Base-by-base conservation (phyloP, 1,140 invertebrate genomes). In the Chrysopa pallens region DNA sequence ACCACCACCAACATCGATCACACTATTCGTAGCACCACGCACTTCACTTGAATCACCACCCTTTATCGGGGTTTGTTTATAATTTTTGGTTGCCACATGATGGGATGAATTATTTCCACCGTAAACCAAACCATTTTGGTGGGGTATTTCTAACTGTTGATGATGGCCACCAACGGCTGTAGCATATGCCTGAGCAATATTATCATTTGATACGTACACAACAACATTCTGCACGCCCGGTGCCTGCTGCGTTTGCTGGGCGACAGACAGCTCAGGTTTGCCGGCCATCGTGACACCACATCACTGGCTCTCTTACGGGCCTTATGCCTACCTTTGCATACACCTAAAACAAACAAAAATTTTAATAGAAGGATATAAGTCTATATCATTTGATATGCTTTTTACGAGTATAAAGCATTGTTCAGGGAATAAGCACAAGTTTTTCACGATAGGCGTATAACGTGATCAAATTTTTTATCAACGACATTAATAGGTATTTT, bases 161-260 rank as follows among this genome's bases (percentile, higher is more conserved):
- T 50, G 47, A 40, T 60, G 56, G 40, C 55, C 54, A 40, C 54
- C 55, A 13, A 62, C 56, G 31, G 31, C 31, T 9, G 31, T 33
- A 27, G 60, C 52, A 50, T 61, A 57, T 33, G 57, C 54, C 47
- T 60, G 57, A 31, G 55, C 58, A 47, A 63, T 60, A 51, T 62
- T 61, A 46, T 62, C 62, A 50, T 60, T 60, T 6, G 62, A 65
- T 37, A 65, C 61, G 47, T 63, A 65, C 29, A 65, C 62, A 56
- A 65, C 56, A 45, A 65, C 62, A 61, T 64, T 64, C 46, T 62
- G 61, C 31, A 64, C 54, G 48, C 53, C 55, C 9, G 46, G 44
- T 31, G 47, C 13, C 38, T 42, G 36, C 23, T 40, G 35, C 39
- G 38, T 38, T 37, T 41, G 40, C 38, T 52, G 46, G 45, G 53